Percentiles rank a stretch among this genome's conserved stretches.
phyloP scores from a whole-genome alignment of 2,888 invertebrate species.

The Brachyptera risi region DNA sequence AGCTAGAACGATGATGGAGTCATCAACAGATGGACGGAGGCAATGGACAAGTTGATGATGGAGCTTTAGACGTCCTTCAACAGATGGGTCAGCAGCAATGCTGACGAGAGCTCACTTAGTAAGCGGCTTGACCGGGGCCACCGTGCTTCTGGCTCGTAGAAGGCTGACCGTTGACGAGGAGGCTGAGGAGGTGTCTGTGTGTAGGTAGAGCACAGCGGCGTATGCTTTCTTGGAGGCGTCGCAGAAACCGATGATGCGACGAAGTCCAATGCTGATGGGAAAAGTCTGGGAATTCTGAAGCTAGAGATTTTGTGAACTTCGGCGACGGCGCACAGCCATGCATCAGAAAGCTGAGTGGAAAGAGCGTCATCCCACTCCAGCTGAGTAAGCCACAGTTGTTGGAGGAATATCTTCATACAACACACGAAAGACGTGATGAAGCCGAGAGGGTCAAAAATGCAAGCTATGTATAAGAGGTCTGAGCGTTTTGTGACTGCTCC shows the following conservation, averaged over 20 bases:
- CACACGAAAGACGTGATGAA: slow-evolving; percentile 24
- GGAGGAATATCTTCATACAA: slow-evolving; percentile 24
- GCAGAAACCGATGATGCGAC: slow-evolving; percentile 26
- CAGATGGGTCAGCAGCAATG: slow-evolving; percentile 24
- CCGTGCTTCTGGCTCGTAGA: slow-evolving; percentile 29
- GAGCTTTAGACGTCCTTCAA: not conserved
- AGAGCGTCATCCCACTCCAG: slow-evolving; percentile 28
- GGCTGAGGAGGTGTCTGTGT: not conserved
- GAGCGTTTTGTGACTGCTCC: slow-evolving; percentile 27
- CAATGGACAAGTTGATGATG: slow-evolving; percentile 29
- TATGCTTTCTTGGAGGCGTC: slow-evolving; percentile 30
- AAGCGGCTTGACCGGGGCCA: slow-evolving; percentile 28
- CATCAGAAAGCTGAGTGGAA: not conserved
- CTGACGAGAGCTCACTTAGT: slow-evolving; percentile 30
- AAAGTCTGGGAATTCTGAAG: slow-evolving; percentile 10
- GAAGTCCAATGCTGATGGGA: not conserved
- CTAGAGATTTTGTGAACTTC: not conserved
- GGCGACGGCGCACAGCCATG: no score
- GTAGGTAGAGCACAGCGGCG: slow-evolving; percentile 23
- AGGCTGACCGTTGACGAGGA: slow-evolving; percentile 9
- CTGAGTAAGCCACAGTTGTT: slow-evolving; percentile 24
- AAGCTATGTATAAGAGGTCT: slow-evolving; percentile 23
- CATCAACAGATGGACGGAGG: slow-evolving; percentile 29
- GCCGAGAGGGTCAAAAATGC: slow-evolving; percentile 29
- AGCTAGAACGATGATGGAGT: slow-evolving; percentile 35